Percentiles rank a stretch among this genome's conserved stretches.
These are phyloP conservation scores for Erpobdella octoculata DNA, from an alignment of 2,888 invertebrate genomes.

Conservation along the genomic window DNA sequence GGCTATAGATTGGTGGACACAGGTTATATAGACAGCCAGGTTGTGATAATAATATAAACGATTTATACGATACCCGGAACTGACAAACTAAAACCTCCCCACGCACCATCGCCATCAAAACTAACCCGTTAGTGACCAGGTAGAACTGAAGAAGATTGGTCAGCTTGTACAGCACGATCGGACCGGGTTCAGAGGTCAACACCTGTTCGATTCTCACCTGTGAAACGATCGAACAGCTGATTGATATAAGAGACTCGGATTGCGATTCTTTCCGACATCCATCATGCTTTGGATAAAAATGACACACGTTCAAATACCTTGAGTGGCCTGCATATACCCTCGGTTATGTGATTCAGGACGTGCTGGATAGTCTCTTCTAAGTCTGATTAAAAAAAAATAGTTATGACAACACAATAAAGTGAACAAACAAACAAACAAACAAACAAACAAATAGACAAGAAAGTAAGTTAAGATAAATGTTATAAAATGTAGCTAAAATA, in stretches of 20 bases:
- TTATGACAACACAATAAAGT: too few species aligned
- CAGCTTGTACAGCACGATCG: constrained; percentile 77
- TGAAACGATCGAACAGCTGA: not conserved
- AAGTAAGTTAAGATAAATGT: too few species aligned
- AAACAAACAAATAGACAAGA: too few species aligned
- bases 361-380: constrained; percentile 47
- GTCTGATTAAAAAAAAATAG: too few species aligned
- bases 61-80: too few species aligned
- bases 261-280: not conserved
- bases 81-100: too few species aligned
- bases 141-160: constrained; percentile 83
- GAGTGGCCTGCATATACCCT: constrained; percentile 85
- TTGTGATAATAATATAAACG: too few species aligned
- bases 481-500: too few species aligned
- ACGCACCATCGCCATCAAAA: not conserved
- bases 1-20: too few species aligned
- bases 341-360: constrained; percentile 65
- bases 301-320: constrained; percentile 55
- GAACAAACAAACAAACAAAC: too few species aligned
- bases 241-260: not conserved
- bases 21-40: too few species aligned
- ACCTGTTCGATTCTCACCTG: constrained; percentile 80
- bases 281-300: not conserved
- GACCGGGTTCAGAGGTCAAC: constrained; percentile 72
- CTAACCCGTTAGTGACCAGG: constrained; percentile 66